Evolutionary conservation across 2,888 invertebrate species (phyloP).

Genomic region (Platerodrilus igneus): DNA sequence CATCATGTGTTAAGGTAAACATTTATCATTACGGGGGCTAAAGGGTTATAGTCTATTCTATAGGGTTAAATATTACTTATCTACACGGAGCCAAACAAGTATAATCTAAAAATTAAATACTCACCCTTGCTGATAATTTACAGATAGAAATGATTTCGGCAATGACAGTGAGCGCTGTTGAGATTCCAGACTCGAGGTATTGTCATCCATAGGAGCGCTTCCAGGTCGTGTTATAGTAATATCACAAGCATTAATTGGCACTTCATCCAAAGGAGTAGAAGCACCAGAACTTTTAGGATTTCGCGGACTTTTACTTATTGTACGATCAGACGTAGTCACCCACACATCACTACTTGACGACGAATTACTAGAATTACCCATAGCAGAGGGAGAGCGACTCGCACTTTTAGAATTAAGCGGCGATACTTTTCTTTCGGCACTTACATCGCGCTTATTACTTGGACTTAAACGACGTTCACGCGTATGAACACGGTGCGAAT

Average conservation of each 20-base stretch:
- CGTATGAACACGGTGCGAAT: constrained; percentile 13
- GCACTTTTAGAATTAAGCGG: constrained; percentile 34
- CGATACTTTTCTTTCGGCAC: constrained; percentile 24
- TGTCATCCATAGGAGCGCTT: constrained; percentile 51
- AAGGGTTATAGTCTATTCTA: too few relatives aligned
- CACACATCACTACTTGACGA: constrained; percentile 55
- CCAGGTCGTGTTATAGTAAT: constrained; percentile 51
- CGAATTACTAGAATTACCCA: constrained; percentile 39
- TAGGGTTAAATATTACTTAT: too few relatives aligned
- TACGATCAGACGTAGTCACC: constrained; percentile 52
- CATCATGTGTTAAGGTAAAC: too few relatives aligned
- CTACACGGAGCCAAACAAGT: too few relatives aligned
- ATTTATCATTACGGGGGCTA: too few relatives aligned
- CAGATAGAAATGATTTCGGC: constrained; percentile 53
- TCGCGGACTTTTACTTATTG: constrained; percentile 48
- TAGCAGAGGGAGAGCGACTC: constrained; percentile 39
- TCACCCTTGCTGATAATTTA: constrained; percentile 35
- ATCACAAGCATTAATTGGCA: constrained; percentile 37
- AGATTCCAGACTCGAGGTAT: constrained; percentile 35
- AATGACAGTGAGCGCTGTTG: constrained; percentile 53
- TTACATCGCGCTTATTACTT: constrained; percentile 28
- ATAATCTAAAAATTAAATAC: too few relatives aligned
- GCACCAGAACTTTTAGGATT: constrained; percentile 51
- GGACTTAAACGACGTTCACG: constrained; percentile 32
- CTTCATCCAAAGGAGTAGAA: constrained; percentile 52